Percentiles rank a stretch among this genome's conserved stretches.
Evolutionary conservation across 1,140 invertebrate genomes (phyloP).

Genomic region (Aphelenchoides avenae): DNA sequence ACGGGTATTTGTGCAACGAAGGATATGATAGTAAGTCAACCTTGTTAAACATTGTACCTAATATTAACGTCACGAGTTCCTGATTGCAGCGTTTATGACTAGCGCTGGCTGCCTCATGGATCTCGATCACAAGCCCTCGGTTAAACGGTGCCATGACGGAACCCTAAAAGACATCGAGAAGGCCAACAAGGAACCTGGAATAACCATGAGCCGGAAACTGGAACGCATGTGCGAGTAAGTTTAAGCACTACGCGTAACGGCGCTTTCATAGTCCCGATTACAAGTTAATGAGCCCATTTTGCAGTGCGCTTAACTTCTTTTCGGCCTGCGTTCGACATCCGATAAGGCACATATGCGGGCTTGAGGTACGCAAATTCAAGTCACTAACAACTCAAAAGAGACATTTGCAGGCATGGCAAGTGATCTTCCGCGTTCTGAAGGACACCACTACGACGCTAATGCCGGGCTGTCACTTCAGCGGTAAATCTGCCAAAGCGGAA

Average conservation of each 20-base stretch:
- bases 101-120: slow-evolving; percentile 58
- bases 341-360: slow-evolving; percentile 50
- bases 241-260: slow-evolving; percentile 1
- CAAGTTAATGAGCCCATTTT: slow-evolving; percentile 22
- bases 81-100: slow-evolving; percentile 54
- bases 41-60: neutral
- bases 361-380: slow-evolving; percentile 45
- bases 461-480: slow-evolving; percentile 53
- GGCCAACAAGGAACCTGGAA: slow-evolving; percentile 45
- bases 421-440: slow-evolving; percentile 59
- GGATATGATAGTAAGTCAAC: slow-evolving; percentile 55
- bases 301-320: slow-evolving; percentile 56
- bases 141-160: slow-evolving; percentile 55
- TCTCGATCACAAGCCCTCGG: slow-evolving; percentile 48
- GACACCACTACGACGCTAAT: slow-evolving; percentile 58
- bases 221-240: slow-evolving; percentile 54
- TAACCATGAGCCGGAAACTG: slow-evolving; percentile 48
- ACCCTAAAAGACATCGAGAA: slow-evolving; percentile 55
- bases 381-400: neutral
- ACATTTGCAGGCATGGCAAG: slow-evolving; percentile 32
- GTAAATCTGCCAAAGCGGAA: too few species aligned
- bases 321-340: slow-evolving; percentile 52
- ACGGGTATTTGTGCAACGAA: slow-evolving; percentile 58
- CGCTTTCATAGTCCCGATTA: slow-evolving; percentile 8
- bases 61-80: neutral